These are phyloP conservation scores for Hyposoter didymator DNA, from an alignment of 2,888 invertebrate species.

Conservation along the genomic window DNA sequence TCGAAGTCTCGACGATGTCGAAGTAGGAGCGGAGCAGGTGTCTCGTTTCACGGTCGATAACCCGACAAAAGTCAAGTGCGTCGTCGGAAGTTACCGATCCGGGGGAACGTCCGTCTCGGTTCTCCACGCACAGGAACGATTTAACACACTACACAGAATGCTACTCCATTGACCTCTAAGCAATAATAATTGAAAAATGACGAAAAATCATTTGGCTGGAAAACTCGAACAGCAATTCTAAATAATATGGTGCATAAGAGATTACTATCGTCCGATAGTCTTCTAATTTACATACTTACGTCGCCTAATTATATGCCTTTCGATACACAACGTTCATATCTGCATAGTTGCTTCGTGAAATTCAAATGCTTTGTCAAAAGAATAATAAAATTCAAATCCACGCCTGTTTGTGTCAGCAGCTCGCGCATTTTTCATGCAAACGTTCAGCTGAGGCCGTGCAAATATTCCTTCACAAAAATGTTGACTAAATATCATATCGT, in stretches of 20 bases:
- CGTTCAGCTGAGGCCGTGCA: background rate
- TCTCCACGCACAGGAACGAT: conserved; percentile 38
- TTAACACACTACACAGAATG: background rate
- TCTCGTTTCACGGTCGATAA: conserved; percentile 74
- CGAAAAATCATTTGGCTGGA: background rate
- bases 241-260: conserved; percentile 24
- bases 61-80: conserved; percentile 73
- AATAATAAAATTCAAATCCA: conserved; percentile 38
- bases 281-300: conserved; percentile 6
- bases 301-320: conserved; percentile 2
- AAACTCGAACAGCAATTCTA: conserved; percentile 26
- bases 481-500: conserved; percentile 1
- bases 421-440: background rate
- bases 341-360: conserved; percentile 45
- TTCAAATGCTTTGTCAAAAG: conserved; percentile 31
- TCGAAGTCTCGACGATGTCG: conserved; percentile 63
- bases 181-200: conserved; percentile 1
- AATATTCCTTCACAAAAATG: conserved; percentile 13
- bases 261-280: background rate
- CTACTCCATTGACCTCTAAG: background rate
- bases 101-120: conserved; percentile 67
- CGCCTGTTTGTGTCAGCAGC: conserved; percentile 32
- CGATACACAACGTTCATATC: conserved; percentile 32
- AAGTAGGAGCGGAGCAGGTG: conserved; percentile 71
- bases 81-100: conserved; percentile 72